These are phyloP conservation scores for Pipistrellus pipistrellus DNA, from an alignment of 2,797 vertebrate species.

Conservation along the genomic window DNA sequence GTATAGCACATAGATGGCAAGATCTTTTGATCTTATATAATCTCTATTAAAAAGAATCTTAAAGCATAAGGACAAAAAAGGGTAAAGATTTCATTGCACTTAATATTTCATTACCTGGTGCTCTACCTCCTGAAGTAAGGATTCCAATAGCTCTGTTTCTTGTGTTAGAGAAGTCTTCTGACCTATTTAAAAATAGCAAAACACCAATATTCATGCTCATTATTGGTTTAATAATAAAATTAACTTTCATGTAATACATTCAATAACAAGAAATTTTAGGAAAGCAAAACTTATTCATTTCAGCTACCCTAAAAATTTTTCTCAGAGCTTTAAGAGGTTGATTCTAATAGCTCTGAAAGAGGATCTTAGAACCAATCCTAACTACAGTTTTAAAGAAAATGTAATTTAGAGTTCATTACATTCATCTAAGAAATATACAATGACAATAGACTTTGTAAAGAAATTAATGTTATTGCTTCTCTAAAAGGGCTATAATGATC, in stretches of 20 bases:
- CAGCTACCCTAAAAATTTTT: neutral
- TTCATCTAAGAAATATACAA: slow-evolving; percentile 38
- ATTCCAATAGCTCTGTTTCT: slow-evolving; percentile 98
- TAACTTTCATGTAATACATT: slow-evolving; percentile 24
- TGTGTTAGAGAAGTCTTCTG: slow-evolving; percentile 99
- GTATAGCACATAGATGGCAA: neutral
- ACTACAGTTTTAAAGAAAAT: slow-evolving; percentile 42
- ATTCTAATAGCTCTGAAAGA: slow-evolving; percentile 30
- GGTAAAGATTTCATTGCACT: slow-evolving; percentile 29
- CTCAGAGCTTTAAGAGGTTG: slow-evolving; percentile 28
- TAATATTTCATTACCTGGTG: slow-evolving; percentile 94
- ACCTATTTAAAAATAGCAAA: slow-evolving; percentile 89
- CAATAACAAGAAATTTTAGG: slow-evolving; percentile 14
- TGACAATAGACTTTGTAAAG: neutral
- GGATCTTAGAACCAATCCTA: slow-evolving; percentile 8
- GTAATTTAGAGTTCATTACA: slow-evolving; percentile 26
- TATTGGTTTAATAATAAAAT: neutral
- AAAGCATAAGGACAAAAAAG: neutral
- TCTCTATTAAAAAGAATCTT: neutral
- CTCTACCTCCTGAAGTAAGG: slow-evolving; percentile 98
- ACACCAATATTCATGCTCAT: slow-evolving; percentile 5
- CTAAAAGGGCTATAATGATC: neutral
- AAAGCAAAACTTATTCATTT: slow-evolving; percentile 32
- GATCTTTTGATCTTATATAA: slow-evolving; percentile 9
- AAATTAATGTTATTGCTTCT: neutral